These are phyloP conservation scores for Mycteria americana DNA, from an alignment of 2,797 vertebrate species.

Conservation along the genomic window DNA sequence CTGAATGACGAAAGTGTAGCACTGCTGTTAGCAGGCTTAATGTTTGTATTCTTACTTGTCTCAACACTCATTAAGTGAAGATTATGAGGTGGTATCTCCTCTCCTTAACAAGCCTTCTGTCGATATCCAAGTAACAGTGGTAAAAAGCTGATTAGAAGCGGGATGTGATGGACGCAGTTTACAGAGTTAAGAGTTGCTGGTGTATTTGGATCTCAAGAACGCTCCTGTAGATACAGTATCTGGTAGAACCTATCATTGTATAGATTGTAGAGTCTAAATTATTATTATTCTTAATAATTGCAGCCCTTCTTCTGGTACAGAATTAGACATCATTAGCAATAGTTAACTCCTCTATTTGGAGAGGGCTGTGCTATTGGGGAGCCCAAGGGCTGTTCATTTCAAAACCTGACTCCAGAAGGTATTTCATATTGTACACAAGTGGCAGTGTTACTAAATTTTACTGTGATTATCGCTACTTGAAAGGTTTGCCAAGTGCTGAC, in stretches of 20 bases:
- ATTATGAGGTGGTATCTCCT: not conserved
- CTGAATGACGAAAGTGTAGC: not conserved
- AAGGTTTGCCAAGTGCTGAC: conserved; percentile 33
- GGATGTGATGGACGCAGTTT: not conserved
- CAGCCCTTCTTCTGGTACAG: not conserved
- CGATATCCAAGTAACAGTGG: not conserved
- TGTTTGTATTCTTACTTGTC: not conserved
- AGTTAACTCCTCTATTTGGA: not conserved
- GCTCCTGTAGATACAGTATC: not conserved
- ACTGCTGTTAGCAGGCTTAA: conserved; percentile 34
- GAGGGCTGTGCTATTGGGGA: not conserved
- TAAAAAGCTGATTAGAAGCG: not conserved
- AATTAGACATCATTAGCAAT: not conserved
- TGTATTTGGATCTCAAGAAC: not conserved
- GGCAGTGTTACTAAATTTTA: conserved; percentile 27
- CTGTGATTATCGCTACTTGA: conserved; percentile 24
- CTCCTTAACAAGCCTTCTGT: not conserved
- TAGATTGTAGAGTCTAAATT: not conserved
- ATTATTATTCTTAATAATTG: not conserved
- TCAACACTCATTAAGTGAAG: conserved; percentile 4
- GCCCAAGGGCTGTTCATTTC: not conserved
- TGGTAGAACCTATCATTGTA: not conserved
- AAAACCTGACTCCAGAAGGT: not conserved
- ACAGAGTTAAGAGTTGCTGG: not conserved
- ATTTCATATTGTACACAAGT: conserved; percentile 3